These are phyloP conservation scores for Ecdyonurus torrentis DNA, from an alignment of 2,888 invertebrate species.

Conservation along the genomic window DNA sequence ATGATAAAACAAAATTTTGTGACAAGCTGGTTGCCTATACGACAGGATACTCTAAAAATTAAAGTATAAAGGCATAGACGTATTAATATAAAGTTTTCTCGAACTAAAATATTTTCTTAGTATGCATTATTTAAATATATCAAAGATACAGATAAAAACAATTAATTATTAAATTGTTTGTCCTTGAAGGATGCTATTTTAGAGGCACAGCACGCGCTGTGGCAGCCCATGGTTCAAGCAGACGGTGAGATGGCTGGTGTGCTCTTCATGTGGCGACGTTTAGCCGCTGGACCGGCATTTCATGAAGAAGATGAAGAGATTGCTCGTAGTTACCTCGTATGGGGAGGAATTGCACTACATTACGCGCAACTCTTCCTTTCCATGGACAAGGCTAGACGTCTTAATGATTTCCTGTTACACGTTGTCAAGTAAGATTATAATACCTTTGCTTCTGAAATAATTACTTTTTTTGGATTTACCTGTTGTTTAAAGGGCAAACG, in stretches of 20 bases:
- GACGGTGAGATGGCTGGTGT: constrained; percentile 46
- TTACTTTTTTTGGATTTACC: no score
- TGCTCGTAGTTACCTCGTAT: constrained; percentile 42
- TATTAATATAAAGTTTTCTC: no score
- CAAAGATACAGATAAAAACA: neutral
- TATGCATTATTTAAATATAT: no score
- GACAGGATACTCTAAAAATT: no score
- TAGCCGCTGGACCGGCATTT: constrained; percentile 31
- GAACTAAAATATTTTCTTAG: no score
- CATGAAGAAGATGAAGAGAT: constrained; percentile 51
- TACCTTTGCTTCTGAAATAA: no score
- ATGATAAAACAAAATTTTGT: no score
- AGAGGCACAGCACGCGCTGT: constrained; percentile 19
- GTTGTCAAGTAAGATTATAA: constrained; percentile 74
- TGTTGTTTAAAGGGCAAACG: no score
- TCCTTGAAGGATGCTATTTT: neutral
- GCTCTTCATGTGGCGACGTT: constrained; percentile 46
- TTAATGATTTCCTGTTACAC: constrained; percentile 59
- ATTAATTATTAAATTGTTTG: no score
- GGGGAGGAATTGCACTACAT: constrained; percentile 53
- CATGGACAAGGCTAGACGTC: constrained; percentile 50
- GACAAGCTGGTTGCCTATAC: no score
- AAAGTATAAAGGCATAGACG: no score
- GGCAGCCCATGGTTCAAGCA: constrained; percentile 43
- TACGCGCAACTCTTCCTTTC: constrained; percentile 49